Conservation (phyloP, 2,888 invertebrate species). For the Muschampia plurimacula region DNA sequence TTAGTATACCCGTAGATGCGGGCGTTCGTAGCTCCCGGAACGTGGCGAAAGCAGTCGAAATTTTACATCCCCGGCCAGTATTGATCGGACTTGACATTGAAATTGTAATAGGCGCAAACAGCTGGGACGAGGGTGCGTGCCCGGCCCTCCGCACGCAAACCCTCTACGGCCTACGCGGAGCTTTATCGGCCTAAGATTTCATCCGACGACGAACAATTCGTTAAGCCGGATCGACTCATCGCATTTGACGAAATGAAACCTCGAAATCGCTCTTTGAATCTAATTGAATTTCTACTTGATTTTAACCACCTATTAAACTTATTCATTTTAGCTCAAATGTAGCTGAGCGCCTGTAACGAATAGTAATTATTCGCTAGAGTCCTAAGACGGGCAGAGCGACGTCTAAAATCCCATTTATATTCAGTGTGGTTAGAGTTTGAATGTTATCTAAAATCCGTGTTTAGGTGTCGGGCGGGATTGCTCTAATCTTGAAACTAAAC, state of each 20-base stretch:
- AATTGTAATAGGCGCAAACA: slow-evolving; percentile 82
- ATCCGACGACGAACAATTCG: slow-evolving; percentile 32
- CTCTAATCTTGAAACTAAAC: slow-evolving; percentile 84
- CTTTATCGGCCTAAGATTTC: slow-evolving; percentile 30
- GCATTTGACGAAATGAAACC: slow-evolving; percentile 26
- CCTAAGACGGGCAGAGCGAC: slow-evolving; percentile 71
- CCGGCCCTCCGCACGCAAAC: slow-evolving; percentile 66
- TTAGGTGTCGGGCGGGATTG: slow-evolving; percentile 83
- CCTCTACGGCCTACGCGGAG: slow-evolving; percentile 49
- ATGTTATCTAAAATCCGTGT: slow-evolving; percentile 86
- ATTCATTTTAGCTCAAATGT: slow-evolving; percentile 66
- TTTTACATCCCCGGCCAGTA: slow-evolving; percentile 81
- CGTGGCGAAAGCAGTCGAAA: slow-evolving; percentile 78
- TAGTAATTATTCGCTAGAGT: slow-evolving; percentile 79
- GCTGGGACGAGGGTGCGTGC: slow-evolving; percentile 80
- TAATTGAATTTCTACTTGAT: slow-evolving; percentile 45
- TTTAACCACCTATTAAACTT: slow-evolving; percentile 58
- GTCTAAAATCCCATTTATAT: slow-evolving; percentile 85
- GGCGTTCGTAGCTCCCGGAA: slow-evolving; percentile 77
- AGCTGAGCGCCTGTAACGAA: slow-evolving; percentile 67
- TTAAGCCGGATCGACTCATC: slow-evolving; percentile 33
- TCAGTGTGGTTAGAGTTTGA: slow-evolving; percentile 83
- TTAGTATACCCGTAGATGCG: slow-evolving; percentile 74
- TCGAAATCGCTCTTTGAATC: slow-evolving; percentile 21
- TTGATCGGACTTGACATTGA: slow-evolving; percentile 86